Percentiles rank a stretch among this genome's conserved stretches.
Conservation (phyloP, 2,113 vertebrate genomes). For the Lathamus discolor region DNA sequence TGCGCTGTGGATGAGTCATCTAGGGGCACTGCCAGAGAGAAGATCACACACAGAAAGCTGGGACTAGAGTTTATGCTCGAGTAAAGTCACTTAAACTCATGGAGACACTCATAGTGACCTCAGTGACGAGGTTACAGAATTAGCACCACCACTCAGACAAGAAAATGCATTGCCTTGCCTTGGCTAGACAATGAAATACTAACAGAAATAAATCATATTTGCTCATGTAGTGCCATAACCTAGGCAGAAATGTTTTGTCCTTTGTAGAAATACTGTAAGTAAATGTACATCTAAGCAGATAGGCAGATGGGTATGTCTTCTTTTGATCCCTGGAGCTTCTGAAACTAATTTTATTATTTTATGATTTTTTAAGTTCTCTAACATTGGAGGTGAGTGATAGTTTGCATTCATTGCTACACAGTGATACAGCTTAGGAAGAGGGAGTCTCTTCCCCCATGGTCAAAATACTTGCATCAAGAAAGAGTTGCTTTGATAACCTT, state of each 20-base stretch:
- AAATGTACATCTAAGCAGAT: background rate
- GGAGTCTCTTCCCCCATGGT: background rate
- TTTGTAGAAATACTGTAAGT: conserved; percentile 26
- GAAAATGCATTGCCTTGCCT: background rate
- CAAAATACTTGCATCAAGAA: background rate
- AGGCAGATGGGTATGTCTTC: background rate
- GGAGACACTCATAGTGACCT: background rate
- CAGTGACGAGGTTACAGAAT: background rate
- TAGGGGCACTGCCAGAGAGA: background rate
- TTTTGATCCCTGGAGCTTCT: background rate
- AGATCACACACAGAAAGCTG: background rate
- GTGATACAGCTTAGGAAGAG: background rate
- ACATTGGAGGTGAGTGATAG: background rate
- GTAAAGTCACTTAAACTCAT: background rate
- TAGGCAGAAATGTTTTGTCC: background rate
- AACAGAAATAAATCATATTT: conserved; percentile 24
- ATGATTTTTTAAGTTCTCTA: background rate
- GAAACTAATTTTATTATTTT: background rate
- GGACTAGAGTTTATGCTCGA: background rate
- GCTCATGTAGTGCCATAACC: background rate
- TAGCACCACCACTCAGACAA: background rate
- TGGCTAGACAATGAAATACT: background rate
- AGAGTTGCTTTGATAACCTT: background rate
- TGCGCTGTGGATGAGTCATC: background rate
- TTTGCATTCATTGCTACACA: background rate